Evolutionary conservation across 2,113 vertebrate species (phyloP).

Genomic region (Percina caprodes): DNA sequence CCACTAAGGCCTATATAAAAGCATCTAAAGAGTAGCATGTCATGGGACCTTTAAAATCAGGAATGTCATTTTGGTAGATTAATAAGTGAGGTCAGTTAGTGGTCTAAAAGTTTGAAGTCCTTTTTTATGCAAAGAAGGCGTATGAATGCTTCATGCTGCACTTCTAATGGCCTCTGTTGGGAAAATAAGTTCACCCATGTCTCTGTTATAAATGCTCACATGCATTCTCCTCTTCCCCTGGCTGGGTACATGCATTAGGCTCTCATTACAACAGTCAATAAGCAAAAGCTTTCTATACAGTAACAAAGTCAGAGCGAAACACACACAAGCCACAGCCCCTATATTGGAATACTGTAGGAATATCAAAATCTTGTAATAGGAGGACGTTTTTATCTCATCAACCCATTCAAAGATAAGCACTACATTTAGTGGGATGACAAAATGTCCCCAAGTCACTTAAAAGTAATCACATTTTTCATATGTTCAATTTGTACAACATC

Average conservation of each 20-base stretch:
- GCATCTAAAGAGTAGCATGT: no score
- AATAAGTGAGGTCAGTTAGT: no score
- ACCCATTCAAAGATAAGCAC: background rate
- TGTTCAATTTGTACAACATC: background rate
- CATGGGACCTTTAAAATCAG: background rate
- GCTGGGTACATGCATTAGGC: conserved; percentile 23
- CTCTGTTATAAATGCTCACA: conserved; percentile 7
- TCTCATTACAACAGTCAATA: conserved; percentile 48
- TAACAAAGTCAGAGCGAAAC: conserved; percentile 16
- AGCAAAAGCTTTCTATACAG: background rate
- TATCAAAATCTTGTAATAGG: background rate
- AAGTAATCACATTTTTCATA: background rate
- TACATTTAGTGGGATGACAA: background rate
- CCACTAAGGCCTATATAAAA: no score
- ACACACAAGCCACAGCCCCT: background rate
- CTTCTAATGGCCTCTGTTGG: background rate
- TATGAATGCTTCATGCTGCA: background rate
- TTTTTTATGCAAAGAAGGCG: background rate
- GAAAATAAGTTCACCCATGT: background rate
- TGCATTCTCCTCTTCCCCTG: background rate
- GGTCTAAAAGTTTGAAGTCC: background rate
- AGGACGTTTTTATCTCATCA: background rate
- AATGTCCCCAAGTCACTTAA: background rate
- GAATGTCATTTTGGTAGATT: background rate
- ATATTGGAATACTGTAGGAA: background rate